Base-by-base conservation (phyloP, 1,140 invertebrate species). In the Neodiprion fabricii region DNA sequence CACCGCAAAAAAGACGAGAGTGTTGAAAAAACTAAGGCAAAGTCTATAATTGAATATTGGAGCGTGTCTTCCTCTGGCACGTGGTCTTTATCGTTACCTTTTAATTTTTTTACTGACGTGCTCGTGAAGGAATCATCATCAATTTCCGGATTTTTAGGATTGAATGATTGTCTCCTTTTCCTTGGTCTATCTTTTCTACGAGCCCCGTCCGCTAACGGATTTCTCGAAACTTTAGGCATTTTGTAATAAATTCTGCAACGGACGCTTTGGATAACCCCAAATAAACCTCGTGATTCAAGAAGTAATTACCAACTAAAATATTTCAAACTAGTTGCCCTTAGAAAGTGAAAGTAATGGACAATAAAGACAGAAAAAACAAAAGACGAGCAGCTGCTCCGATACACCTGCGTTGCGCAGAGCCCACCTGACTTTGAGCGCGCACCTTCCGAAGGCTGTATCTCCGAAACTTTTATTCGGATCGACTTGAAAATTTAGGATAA, bases 21-120 rank as follows among this genome's bases (percentile, higher is more conserved):
- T 69, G 71, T 78, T 75, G 77, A 75, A 71, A 80, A 73, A 77
- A 77, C 75, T 14, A 79, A 74, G 47, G 21, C 17, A 76, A 79
- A 79, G 48, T 78, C 74, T 48, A 79, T 79, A 17, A 79, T 80
- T 76, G 76, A 68, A 79, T 79, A 75, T 76, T 77, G 76, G 21
- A 79, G 77, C 49, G 71, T 77, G 48, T 23, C 72, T 21, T 21
- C 17, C 17, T 21, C 17, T 21, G 17, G 17, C 17, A 21, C 17
- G 17, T 21, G 17, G 17, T 21, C 17, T 21, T 21, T 21, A 21
- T 21, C 17, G 17, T 21, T 0, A 21, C 17, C 17, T 21, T 21
- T 21, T 21, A 21, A 21, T 21, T 21, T 0, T 21, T 21, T 21
- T 21, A 21, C 17, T 21, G 17, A 21, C 17, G 17, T 21, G 17